phyloP scores from a whole-genome alignment of 2,113 vertebrate species.

The Ginglymostoma cirratum region DNA sequence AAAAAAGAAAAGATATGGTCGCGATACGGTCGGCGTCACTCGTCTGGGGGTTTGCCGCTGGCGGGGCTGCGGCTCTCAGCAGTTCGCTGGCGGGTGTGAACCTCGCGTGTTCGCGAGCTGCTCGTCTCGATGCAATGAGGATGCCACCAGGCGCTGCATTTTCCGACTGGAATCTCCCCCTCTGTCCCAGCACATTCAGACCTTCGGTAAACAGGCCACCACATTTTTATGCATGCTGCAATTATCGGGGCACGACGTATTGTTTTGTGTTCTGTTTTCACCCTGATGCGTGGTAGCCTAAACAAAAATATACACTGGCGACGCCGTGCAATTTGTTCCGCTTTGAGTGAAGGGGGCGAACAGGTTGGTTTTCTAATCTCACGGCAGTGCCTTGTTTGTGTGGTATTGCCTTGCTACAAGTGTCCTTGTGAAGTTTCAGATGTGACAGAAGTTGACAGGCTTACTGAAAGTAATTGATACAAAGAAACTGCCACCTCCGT shows the following conservation, averaged over 20 bases:
- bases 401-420: background rate
- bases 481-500: background rate
- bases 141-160: background rate
- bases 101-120: background rate
- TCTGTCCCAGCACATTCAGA: too few relatives aligned
- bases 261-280: background rate
- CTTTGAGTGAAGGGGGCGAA: too few relatives aligned
- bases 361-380: slow-evolving; percentile 4
- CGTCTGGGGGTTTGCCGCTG: background rate
- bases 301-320: background rate
- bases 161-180: background rate
- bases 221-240: background rate
- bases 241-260: background rate
- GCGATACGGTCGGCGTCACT: background rate
- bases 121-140: background rate
- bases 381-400: background rate
- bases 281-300: background rate
- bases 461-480: background rate
- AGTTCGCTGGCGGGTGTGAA: background rate
- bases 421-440: background rate
- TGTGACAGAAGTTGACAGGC: background rate
- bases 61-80: background rate
- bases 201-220: background rate
- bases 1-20: too few relatives aligned
- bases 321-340: background rate